phyloP scores from a whole-genome alignment of 2,797 vertebrate species.

The Muscicapa comitata region DNA sequence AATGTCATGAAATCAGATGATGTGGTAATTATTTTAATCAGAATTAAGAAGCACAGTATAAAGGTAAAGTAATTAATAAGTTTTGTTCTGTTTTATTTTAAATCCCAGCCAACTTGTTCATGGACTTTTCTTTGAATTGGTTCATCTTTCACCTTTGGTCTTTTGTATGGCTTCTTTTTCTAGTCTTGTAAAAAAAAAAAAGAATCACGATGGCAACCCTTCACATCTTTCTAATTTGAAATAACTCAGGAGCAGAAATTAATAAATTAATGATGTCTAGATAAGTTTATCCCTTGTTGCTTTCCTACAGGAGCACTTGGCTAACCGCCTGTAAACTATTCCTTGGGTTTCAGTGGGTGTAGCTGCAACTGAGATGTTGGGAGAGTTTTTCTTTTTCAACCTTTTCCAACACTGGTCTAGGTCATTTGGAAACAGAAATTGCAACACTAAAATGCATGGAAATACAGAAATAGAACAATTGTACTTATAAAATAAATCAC shows the following conservation, averaged over 20 bases:
- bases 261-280: not conserved
- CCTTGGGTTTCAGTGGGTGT: not conserved
- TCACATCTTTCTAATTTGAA: not conserved
- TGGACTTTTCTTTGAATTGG: not conserved
- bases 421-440: constrained; percentile 35
- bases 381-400: not conserved
- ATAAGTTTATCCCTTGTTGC: not conserved
- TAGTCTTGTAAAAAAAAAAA: not conserved
- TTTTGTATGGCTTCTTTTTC: not conserved
- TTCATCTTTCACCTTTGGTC: not conserved
- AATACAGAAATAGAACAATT: not conserved
- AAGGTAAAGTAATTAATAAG: not conserved
- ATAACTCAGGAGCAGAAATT: not conserved
- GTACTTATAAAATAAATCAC: not conserved
- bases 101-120: not conserved
- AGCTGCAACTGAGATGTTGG: not conserved
- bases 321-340: not conserved
- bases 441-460: not conserved
- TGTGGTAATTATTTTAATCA: not conserved
- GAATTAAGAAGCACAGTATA: not conserved
- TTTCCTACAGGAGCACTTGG: not conserved
- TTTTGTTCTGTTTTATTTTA: not conserved
- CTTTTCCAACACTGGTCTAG: not conserved
- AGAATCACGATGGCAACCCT: not conserved
- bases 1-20: not conserved